Conservation (phyloP, 2,113 vertebrate genomes). For the Leuciscus idus region DNA sequence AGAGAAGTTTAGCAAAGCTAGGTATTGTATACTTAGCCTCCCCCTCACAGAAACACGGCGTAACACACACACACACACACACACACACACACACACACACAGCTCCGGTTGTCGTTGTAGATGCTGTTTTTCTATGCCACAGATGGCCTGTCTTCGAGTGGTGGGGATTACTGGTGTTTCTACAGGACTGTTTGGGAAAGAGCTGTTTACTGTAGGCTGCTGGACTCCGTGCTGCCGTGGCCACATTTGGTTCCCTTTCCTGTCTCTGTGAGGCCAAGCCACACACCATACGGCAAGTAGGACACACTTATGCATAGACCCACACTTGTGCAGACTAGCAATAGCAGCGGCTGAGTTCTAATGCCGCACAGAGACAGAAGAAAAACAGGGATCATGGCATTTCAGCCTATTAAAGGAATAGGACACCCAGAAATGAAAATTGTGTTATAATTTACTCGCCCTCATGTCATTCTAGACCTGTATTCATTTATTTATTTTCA, state of each 20-base stretch:
- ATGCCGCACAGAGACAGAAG: slow-evolving; percentile 35
- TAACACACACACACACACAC: slow-evolving; percentile 5
- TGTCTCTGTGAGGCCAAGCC: slow-evolving; percentile 53
- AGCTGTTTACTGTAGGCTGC: slow-evolving; percentile 71
- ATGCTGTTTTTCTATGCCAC: slow-evolving; percentile 34
- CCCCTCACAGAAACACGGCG: slow-evolving; percentile 23
- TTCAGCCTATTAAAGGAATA: not conserved
- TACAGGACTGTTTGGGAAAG: slow-evolving; percentile 46
- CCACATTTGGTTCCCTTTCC: slow-evolving; percentile 53
- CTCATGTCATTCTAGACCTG: not conserved
- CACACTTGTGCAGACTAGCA: slow-evolving; percentile 26
- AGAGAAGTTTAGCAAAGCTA: slow-evolving; percentile 29
- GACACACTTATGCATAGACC: slow-evolving; percentile 40
- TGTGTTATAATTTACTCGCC: not conserved
- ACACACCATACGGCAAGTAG: slow-evolving; percentile 57
- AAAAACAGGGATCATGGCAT: not conserved
- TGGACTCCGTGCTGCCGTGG: slow-evolving; percentile 63
- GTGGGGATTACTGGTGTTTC: slow-evolving; percentile 37
- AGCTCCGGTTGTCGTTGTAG: not conserved
- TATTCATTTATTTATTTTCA: not conserved
- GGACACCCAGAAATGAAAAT: not conserved
- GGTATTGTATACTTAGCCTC: slow-evolving; percentile 33
- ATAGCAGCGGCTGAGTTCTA: slow-evolving; percentile 21
- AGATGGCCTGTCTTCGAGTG: slow-evolving; percentile 25
- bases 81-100: not conserved